Conservation (phyloP, 2,888 invertebrate species). For the Diloba caeruleocephala region DNA sequence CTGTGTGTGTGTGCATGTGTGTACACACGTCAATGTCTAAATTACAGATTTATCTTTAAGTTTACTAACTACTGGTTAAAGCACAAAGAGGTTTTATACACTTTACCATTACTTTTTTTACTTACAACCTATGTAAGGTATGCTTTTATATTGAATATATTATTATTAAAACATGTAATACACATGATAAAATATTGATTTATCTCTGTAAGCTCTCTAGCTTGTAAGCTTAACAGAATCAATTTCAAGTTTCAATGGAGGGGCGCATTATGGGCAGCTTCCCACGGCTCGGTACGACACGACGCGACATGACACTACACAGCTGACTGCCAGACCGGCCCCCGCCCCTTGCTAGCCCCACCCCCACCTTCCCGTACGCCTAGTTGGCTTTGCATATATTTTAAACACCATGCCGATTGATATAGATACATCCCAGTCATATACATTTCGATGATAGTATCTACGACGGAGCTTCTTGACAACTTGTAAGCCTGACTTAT, state of each 20-base stretch:
- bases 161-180: background rate
- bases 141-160: too few species aligned
- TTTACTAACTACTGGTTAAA: too few species aligned
- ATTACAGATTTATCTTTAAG: too few species aligned
- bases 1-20: too few species aligned
- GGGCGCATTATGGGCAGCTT: slow-evolving; percentile 82
- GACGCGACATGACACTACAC: slow-evolving; percentile 82
- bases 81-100: too few species aligned
- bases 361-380: slow-evolving; percentile 58
- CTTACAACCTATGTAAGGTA: too few species aligned
- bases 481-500: slow-evolving; percentile 1
- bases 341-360: slow-evolving; percentile 65
- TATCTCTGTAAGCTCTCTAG: too few species aligned
- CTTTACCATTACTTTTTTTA: too few species aligned
- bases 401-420: slow-evolving; percentile 60
- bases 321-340: slow-evolving; percentile 84
- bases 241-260: slow-evolving; percentile 66
- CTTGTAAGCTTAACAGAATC: slow-evolving; percentile 25
- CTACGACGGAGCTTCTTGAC: slow-evolving; percentile 18
- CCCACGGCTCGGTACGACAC: slow-evolving; percentile 74
- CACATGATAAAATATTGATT: background rate
- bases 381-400: slow-evolving; percentile 69
- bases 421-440: slow-evolving; percentile 42
- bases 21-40: too few species aligned
- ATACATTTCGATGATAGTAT: slow-evolving; percentile 30